Conservation (phyloP, 1,140 invertebrate species). For the Chrysomallon squamiferum region DNA sequence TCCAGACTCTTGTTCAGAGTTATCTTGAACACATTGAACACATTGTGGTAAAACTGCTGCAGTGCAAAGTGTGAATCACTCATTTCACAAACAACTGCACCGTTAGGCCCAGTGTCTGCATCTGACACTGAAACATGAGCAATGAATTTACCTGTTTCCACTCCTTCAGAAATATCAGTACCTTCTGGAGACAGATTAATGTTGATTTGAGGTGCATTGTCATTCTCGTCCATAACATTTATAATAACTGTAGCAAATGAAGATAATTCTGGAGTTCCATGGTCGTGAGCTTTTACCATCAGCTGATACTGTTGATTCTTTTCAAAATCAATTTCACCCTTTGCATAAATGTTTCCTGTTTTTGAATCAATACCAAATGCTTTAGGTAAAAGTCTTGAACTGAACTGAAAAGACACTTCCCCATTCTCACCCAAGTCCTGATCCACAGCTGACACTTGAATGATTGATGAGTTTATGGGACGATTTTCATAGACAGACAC, state of each 20-base stretch:
- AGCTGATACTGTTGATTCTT: slow-evolving; percentile 55
- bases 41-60: slow-evolving; percentile 11
- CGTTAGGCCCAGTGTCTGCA: slow-evolving; percentile 49
- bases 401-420: slow-evolving; percentile 71
- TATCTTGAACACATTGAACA: slow-evolving; percentile 32
- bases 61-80: slow-evolving; percentile 31
- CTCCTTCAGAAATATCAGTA: slow-evolving; percentile 36
- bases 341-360: slow-evolving; percentile 45
- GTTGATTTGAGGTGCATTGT: slow-evolving; percentile 48
- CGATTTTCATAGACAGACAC: slow-evolving; percentile 74
- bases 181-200: slow-evolving; percentile 41
- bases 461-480: slow-evolving; percentile 23
- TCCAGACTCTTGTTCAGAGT: slow-evolving; percentile 26
- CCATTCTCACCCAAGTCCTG: slow-evolving; percentile 54
- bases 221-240: slow-evolving; percentile 47
- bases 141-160: slow-evolving; percentile 37
- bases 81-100: slow-evolving; percentile 44
- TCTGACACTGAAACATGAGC: slow-evolving; percentile 53
- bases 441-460: slow-evolving; percentile 47
- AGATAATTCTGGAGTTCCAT: slow-evolving; percentile 32
- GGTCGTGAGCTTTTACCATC: slow-evolving; percentile 41
- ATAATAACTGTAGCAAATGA: slow-evolving; percentile 33
- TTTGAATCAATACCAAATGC: slow-evolving; percentile 77
- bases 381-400: slow-evolving; percentile 82
- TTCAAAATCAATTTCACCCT: slow-evolving; percentile 79